Evolutionary conservation across 2,888 invertebrate species (phyloP).

Genomic region (Bombylius discolor): DNA sequence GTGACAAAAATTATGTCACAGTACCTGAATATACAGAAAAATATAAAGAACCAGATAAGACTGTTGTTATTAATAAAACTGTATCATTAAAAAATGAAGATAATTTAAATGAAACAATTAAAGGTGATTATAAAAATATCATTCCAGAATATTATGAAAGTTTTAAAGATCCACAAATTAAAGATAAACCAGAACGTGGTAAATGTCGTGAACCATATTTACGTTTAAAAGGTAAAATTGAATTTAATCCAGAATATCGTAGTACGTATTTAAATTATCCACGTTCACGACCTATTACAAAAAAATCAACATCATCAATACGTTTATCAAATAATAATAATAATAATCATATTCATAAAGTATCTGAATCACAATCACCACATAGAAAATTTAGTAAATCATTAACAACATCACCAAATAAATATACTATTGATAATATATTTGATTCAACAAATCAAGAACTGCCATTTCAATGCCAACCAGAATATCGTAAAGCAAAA

Average conservation of each 20-base stretch:
- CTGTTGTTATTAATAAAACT: slow-evolving; percentile 20
- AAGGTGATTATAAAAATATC: slow-evolving; percentile 30
- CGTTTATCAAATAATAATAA: slow-evolving; percentile 20
- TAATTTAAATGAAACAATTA: slow-evolving; percentile 15
- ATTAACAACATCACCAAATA: slow-evolving; percentile 13
- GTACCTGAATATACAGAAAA: slow-evolving; percentile 31
- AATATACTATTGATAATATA: not conserved
- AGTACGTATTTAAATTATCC: slow-evolving; percentile 33
- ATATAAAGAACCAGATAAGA: slow-evolving; percentile 26
- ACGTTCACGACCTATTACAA: slow-evolving; percentile 30
- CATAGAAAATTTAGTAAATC: not conserved
- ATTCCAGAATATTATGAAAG: slow-evolving; percentile 34
- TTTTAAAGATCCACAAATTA: slow-evolving; percentile 33
- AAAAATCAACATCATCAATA: slow-evolving; percentile 29
- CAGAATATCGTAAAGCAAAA: slow-evolving; percentile 33
- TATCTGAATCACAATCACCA: slow-evolving; percentile 8
- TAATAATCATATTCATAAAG: slow-evolving; percentile 16
- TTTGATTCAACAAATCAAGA: slow-evolving; percentile 2
- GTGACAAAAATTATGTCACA: slow-evolving; percentile 17
- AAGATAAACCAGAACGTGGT: slow-evolving; percentile 31
- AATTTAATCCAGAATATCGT: slow-evolving; percentile 35
- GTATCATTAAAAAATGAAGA: not conserved
- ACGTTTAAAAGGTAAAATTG: slow-evolving; percentile 32
- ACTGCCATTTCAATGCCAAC: slow-evolving; percentile 26
- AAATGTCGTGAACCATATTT: slow-evolving; percentile 32